Base-by-base conservation (phyloP, 2,797 vertebrate genomes). In the Tragopan temminckii region DNA sequence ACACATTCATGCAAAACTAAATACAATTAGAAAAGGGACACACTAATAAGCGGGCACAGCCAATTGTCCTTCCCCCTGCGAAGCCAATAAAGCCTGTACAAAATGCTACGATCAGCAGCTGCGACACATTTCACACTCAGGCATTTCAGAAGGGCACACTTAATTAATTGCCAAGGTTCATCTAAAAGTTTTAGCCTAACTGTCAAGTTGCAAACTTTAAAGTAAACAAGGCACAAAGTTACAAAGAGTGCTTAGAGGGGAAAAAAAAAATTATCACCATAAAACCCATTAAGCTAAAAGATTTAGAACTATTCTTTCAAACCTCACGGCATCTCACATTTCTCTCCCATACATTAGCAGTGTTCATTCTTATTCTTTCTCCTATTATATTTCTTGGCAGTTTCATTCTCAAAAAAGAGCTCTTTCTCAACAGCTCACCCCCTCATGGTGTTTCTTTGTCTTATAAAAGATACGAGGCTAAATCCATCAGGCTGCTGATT, bases 141-240 rank as follows among this genome's bases (percentile, higher is more conserved):
- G 61, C 76, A 87, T 95, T 97, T 96, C 70, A 85, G 64, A 82
- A 52, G 59, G 80, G 80, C 91, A 92, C 38, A 38, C 63, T 63
- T 67, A 94, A 92, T 58, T 81, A 67, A 72, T 71, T 7, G 13
- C 84, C 88, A 91, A 86, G 80, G 35, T 63, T 84, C 62, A 84
- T 88, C 88, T 67, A 81, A 55, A 89, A 83, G 71, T 43, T 70
- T 40, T 75, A 88, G 88, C 76, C 85, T 89, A 94, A 92, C 59
- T 85, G 80, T 59, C 61, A 88, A 63, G 61, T 42, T 31, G 8
- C 8, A 31, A 42, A 42, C 18, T 42, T 24, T 15, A 15, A 31
- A 15, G 27, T 63, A 29, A 42, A 14, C 61, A 63, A 42, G 13
- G 27, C 29, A 14, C 12, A 20, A 42, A 63, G 57, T 38, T 67